Conservation (phyloP, 1,140 invertebrate genomes). For the Phymastichus coffea region DNA sequence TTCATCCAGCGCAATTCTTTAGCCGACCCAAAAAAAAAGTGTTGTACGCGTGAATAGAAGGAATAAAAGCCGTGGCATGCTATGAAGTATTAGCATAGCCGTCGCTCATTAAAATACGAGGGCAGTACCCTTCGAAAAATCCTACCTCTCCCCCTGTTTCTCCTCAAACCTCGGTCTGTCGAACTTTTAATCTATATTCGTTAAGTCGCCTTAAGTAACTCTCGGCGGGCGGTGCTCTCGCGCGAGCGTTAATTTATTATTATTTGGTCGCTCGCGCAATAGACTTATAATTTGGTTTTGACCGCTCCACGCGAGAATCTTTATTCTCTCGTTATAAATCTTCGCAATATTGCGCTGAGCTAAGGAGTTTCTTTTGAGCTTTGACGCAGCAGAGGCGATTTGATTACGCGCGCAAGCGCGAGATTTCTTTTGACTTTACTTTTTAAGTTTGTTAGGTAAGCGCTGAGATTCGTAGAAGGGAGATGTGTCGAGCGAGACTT, state of each 20-base stretch:
- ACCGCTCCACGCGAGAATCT: too few relatives aligned
- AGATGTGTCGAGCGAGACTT: too few relatives aligned
- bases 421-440: too few relatives aligned
- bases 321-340: too few relatives aligned
- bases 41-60: constrained; percentile 38
- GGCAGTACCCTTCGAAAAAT: constrained; percentile 42
- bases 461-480: too few relatives aligned
- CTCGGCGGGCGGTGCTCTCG: constrained; percentile 2
- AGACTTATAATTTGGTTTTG: constrained; percentile 39
- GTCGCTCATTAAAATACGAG: constrained; percentile 52
- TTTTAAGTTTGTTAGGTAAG: background rate
- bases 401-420: background rate
- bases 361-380: too few relatives aligned
- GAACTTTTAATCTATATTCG: constrained; percentile 54
- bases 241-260: constrained; percentile 47
- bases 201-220: constrained; percentile 50
- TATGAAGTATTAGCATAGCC: constrained; percentile 49
- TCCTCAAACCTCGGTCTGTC: constrained; percentile 31
- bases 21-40: constrained; percentile 46
- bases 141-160: constrained; percentile 35
- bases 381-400: background rate
- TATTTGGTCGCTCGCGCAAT: constrained; percentile 34
- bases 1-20: too few relatives aligned
- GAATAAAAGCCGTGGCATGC: too few relatives aligned
- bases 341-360: too few relatives aligned